Percentiles rank a stretch among this genome's conserved stretches.
Evolutionary conservation across 2,113 vertebrate genomes (phyloP).

Genomic region (Lipophrys pholis): DNA sequence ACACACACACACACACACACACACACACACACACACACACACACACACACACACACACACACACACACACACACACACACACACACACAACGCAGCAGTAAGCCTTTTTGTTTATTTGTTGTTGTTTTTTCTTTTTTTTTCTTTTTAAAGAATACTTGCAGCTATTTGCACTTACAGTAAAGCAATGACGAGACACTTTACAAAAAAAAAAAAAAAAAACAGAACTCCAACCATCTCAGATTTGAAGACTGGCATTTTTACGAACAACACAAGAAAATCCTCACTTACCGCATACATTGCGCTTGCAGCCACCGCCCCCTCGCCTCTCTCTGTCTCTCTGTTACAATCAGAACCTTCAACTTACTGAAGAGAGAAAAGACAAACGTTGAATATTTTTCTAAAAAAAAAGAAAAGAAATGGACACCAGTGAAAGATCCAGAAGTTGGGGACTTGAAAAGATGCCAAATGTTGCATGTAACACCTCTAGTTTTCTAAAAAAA

Average conservation of each 20-base stretch:
- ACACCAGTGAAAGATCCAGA: constrained; percentile 63
- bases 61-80: constrained; percentile 11
- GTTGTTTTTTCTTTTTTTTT: not conserved
- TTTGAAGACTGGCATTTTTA: constrained; percentile 51
- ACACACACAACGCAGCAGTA: constrained; percentile 40
- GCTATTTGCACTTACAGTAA: constrained; percentile 67
- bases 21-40: constrained; percentile 8
- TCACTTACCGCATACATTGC: constrained; percentile 35
- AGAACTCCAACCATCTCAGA: constrained; percentile 29
- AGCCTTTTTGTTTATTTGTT: constrained; percentile 22
- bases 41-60: too few relatives aligned
- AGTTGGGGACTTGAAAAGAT: constrained; percentile 73
- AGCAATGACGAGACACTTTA: constrained; percentile 70
- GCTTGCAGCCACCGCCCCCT: constrained; percentile 32
- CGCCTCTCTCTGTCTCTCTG: constrained; percentile 63
- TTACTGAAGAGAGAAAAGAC: constrained; percentile 51
- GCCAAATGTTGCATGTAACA: constrained; percentile 85
- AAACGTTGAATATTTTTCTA: constrained; percentile 78
- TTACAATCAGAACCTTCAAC: constrained; percentile 75
- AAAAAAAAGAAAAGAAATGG: constrained; percentile 52
- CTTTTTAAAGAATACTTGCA: constrained; percentile 51
- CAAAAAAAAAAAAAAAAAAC: constrained; percentile 9
- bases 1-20: constrained; percentile 8
- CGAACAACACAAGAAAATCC: constrained; percentile 27
- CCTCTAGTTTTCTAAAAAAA: constrained; percentile 79